phyloP scores from a whole-genome alignment of 1,140 invertebrate genomes.

The Megathymus violae region DNA sequence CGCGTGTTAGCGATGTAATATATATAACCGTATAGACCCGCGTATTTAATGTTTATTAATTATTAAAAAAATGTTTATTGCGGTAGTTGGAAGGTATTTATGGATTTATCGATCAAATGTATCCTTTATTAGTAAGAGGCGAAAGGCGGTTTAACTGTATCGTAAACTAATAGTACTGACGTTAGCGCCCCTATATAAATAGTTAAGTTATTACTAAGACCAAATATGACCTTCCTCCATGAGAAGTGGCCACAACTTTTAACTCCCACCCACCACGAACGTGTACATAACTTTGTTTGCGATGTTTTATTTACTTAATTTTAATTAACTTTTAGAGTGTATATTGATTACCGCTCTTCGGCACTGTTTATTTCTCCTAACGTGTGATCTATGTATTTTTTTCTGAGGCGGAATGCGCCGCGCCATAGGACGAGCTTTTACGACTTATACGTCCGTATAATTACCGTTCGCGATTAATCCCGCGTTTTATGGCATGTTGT shows the following conservation, averaged over 20 bases:
- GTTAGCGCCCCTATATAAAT: constrained; percentile 21
- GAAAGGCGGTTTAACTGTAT: no score
- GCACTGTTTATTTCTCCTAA: constrained; percentile 18
- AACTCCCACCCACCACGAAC: constrained; percentile 77
- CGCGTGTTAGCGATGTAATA: no score
- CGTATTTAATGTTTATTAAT: constrained; percentile 24
- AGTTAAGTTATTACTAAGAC: constrained; percentile 61
- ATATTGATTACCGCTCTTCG: constrained; percentile 44
- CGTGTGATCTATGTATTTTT: constrained; percentile 24
- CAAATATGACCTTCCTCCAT: constrained; percentile 66
- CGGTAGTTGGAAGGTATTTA: constrained; percentile 23
- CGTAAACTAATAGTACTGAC: constrained; percentile 30
- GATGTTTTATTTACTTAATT: constrained; percentile 67
- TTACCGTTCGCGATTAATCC: not conserved
- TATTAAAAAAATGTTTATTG: constrained; percentile 27
- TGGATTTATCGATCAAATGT: constrained; percentile 19
- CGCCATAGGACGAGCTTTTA: not conserved
- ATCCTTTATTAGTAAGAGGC: not conserved
- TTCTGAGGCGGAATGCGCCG: not conserved
- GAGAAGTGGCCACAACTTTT: constrained; percentile 73
- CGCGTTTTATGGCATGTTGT: constrained; percentile 1
- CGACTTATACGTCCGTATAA: not conserved
- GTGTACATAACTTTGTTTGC: constrained; percentile 79
- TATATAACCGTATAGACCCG: constrained; percentile 36
- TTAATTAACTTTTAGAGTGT: constrained; percentile 57